Evolutionary conservation across 2,113 vertebrate species (phyloP).

Genomic region (Pheucticus melanocephalus): DNA sequence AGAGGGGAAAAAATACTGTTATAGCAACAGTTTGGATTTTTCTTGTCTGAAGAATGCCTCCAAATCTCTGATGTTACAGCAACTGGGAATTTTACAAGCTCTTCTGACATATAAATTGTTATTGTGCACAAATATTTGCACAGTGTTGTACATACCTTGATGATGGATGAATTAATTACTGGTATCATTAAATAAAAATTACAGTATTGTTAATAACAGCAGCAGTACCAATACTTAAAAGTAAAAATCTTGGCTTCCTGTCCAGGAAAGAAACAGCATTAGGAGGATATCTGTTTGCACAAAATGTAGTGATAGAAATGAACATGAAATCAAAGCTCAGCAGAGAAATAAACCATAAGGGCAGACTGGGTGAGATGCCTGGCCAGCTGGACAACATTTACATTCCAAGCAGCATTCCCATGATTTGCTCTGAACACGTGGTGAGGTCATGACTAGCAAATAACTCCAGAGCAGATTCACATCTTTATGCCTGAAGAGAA

Average conservation of each 20-base stretch:
- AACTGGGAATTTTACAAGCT: background rate
- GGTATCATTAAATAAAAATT: background rate
- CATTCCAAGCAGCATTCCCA: constrained; percentile 33
- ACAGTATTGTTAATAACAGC: background rate
- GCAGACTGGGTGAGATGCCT: background rate
- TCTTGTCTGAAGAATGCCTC: background rate
- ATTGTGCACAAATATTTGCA: background rate
- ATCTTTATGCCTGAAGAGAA: background rate
- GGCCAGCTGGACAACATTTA: constrained; percentile 51
- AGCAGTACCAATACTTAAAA: background rate
- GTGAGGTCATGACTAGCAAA: constrained; percentile 35
- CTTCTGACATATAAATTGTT: background rate
- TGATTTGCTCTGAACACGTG: constrained; percentile 45
- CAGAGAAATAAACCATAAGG: constrained; percentile 4
- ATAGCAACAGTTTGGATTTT: background rate
- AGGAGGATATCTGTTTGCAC: background rate
- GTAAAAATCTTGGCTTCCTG: background rate
- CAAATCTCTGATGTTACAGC: background rate
- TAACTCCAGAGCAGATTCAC: background rate
- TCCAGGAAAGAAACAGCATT: background rate
- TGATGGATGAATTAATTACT: background rate
- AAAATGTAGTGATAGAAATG: background rate
- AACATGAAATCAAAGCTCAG: constrained; percentile 1
- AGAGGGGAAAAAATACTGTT: background rate
- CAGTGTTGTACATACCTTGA: background rate